Evolutionary conservation across 2,797 vertebrate species (phyloP).

Genomic region (Myiotriccus ornatus): DNA sequence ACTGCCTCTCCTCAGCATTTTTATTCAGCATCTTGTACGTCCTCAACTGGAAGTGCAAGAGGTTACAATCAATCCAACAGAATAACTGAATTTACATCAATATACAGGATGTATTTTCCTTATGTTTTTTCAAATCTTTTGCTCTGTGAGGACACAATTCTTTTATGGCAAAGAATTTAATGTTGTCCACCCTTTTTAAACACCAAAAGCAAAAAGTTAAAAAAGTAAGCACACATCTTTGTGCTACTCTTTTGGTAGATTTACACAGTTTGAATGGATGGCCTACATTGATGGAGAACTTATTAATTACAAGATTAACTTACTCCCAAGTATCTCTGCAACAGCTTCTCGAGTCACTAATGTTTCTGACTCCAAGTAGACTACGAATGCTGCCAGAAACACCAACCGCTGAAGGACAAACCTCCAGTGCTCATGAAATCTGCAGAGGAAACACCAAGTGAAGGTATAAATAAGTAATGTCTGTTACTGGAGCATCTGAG

Average conservation of each 20-base stretch:
- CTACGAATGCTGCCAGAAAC: conserved; percentile 90
- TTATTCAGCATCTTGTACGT: neutral
- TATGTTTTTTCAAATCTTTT: neutral
- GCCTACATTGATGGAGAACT: neutral
- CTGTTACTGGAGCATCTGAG: neutral
- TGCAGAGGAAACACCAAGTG: conserved; percentile 42
- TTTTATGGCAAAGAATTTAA: neutral
- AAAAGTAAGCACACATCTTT: neutral
- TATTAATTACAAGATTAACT: conserved; percentile 50
- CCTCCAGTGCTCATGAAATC: conserved; percentile 97
- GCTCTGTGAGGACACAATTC: neutral
- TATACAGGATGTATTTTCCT: neutral
- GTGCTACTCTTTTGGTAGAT: neutral
- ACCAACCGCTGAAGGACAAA: conserved; percentile 93
- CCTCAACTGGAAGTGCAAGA: neutral
- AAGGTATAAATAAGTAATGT: neutral
- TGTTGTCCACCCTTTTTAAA: neutral
- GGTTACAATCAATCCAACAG: neutral
- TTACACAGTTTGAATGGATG: neutral
- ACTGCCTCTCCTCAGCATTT: neutral
- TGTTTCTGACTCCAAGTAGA: conserved; percentile 91
- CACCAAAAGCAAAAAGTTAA: neutral
- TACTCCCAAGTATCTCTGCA: conserved; percentile 92
- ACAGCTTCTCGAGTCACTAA: conserved; percentile 91
- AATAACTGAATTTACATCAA: neutral